Evolutionary conservation across 2,888 invertebrate genomes (phyloP), one percentile per base, ranked within the genome.

Genomic region (Junonia oenone): DNA sequence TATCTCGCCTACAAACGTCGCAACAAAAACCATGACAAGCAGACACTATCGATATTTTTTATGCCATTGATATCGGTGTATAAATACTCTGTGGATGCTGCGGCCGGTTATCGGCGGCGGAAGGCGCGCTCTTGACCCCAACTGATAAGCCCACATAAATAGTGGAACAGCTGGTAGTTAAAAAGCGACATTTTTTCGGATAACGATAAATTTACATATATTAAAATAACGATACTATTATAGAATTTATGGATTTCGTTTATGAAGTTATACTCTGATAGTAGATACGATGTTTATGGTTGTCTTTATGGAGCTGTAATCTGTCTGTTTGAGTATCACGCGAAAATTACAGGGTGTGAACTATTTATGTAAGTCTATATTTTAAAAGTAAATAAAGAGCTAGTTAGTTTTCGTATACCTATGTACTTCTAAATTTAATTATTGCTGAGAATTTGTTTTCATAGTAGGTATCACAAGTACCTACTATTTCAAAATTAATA

Each of bases 61-160:
- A 46, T 40, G 22, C 50, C 55, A 63, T 64, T 60, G 63, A 61
- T 72, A 68, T 63, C 70, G 62, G 66, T 17, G 66, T 71, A 70
- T 73, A 73, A 78, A 81, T 78, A 71, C 35, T 14, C n/a, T 17
- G 22, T 50, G 85, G 85, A 86, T 85, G 85, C 89, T 87, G 88
- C 56, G 73, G 38, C 8, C 26, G 72, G 67, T 65, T 77, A 73
- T 68, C 68, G 68, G 72, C 83, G 70, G 76, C 83, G 89, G 88
- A 89, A 85, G 81, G 79, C 81, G 77, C 78, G 88, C 82, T 89
- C 88, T 88, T 89, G 88, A 87, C 88, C 88, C 63, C 78, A 62
- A 65, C 64, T 73, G 87, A 86, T 86, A 86, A 79, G 64, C 64
- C 59, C 17, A 27, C 50, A 55, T 58, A 69, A 68, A 68, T 68